A percentile compares a stretch with the other conserved stretches of the same genome.
Conservation (phyloP, 1,140 invertebrate genomes). For the Eumeta japonica region DNA sequence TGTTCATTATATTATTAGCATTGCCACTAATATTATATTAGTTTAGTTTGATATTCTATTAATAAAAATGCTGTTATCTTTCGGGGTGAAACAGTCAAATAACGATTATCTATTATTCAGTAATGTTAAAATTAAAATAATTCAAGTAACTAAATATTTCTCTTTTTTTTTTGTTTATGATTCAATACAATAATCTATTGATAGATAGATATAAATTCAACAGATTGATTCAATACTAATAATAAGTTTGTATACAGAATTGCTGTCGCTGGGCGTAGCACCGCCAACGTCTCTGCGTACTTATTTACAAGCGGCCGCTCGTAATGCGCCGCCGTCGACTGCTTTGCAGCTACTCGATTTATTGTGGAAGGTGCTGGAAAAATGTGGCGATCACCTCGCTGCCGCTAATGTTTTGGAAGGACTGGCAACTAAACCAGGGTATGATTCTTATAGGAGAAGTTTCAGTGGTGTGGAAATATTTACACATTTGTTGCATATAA, state of each 20-base stretch:
- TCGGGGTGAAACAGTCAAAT: too few species aligned
- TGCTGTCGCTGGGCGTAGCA: slow-evolving; percentile 65
- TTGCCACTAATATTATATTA: too few species aligned
- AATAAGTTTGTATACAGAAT: slow-evolving; percentile 73
- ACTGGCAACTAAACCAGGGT: slow-evolving; percentile 81
- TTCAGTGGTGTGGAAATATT: not conserved
- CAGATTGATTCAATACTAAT: too few species aligned
- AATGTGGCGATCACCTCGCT: slow-evolving; percentile 84
- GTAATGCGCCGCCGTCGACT: slow-evolving; percentile 40
- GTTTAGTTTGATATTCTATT: too few species aligned
- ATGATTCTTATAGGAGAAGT: slow-evolving; percentile 19
- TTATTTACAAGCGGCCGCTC: slow-evolving; percentile 67
- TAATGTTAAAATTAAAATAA: too few species aligned
- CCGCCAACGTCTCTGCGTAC: slow-evolving; percentile 78
- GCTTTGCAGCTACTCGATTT: slow-evolving; percentile 76
- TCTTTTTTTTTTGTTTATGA: too few species aligned
- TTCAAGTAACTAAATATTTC: too few species aligned
- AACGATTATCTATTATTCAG: too few species aligned
- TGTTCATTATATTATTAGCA: too few species aligned
- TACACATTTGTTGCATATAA: not conserved
- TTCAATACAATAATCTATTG: too few species aligned
- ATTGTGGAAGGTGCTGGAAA: slow-evolving; percentile 95
- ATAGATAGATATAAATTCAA: too few species aligned
- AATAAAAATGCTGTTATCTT: too few species aligned
- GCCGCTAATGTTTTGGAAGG: slow-evolving; percentile 90